Conservation (phyloP, 2,113 vertebrate species). For the Calidris pygmaea region DNA sequence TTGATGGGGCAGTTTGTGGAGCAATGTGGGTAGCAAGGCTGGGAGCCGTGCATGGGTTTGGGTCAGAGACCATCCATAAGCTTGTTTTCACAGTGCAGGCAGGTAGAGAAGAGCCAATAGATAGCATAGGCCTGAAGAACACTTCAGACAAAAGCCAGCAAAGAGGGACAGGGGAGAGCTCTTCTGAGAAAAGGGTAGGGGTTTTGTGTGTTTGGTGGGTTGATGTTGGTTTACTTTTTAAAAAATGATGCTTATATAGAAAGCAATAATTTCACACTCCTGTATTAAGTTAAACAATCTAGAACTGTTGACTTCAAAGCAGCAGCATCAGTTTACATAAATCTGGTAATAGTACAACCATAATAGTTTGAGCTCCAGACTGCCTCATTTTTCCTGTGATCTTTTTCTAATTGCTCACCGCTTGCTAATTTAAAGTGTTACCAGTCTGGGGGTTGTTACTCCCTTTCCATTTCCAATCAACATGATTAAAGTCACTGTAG, state of each 20-base stretch:
- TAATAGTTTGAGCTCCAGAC: not conserved
- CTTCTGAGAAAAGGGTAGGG: not conserved
- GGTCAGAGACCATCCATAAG: not conserved
- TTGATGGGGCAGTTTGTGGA: accelerated
- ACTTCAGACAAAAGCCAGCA: not conserved
- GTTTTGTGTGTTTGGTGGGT: not conserved
- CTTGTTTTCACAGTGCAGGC: not conserved
- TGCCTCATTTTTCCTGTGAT: not conserved
- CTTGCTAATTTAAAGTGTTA: not conserved
- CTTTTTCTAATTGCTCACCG: not conserved
- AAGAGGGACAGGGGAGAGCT: not conserved
- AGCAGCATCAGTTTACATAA: not conserved
- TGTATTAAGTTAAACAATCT: not conserved
- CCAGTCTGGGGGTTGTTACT: not conserved
- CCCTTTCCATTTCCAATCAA: not conserved
- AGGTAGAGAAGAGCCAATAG: not conserved
- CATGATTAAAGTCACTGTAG: not conserved
- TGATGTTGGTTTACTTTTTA: not conserved
- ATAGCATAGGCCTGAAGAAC: not conserved
- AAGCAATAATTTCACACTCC: not conserved
- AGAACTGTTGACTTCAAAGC: not conserved
- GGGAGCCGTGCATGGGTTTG: not conserved
- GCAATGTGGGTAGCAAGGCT: not conserved
- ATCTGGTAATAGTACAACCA: not conserved
- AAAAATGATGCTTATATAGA: not conserved